These are phyloP conservation scores for Piaya cayana DNA, from an alignment of 2,113 vertebrate species.

Conservation along the genomic window DNA sequence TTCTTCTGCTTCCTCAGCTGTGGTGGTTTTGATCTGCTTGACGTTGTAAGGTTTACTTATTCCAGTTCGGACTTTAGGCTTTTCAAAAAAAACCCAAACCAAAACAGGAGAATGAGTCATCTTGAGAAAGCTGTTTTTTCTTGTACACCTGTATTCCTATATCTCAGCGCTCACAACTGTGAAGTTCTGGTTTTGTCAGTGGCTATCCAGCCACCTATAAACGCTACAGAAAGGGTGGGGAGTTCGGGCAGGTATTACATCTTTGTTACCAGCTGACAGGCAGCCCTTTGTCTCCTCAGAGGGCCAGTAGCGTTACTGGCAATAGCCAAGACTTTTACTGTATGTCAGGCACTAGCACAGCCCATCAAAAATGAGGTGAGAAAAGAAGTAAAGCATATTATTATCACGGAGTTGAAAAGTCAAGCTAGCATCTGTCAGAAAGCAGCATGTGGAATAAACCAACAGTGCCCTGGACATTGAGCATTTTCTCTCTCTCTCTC, in stretches of 20 bases:
- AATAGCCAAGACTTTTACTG: neutral
- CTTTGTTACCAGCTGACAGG: neutral
- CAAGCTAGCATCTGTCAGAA: neutral
- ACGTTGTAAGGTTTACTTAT: slow-evolving; percentile 85
- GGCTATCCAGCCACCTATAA: neutral
- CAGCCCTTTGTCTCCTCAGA: neutral
- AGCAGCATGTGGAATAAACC: neutral
- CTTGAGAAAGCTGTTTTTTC: neutral
- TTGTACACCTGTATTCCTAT: neutral
- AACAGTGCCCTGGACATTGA: neutral
- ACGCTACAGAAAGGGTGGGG: neutral
- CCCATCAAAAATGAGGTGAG: neutral
- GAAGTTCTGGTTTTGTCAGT: neutral
- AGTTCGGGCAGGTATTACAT: neutral
- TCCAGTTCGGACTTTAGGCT: slow-evolving; percentile 81
- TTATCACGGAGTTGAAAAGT: neutral
- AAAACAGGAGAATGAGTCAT: neutral
- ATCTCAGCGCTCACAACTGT: neutral
- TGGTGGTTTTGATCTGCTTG: slow-evolving; percentile 84
- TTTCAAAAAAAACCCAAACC: neutral
- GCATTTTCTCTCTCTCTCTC: neutral
- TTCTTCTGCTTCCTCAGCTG: slow-evolving; percentile 80
- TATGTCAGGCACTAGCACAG: neutral
- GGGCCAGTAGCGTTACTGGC: neutral
- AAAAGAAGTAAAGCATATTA: neutral